A percentile compares a stretch with the other conserved stretches of the same genome.
Evolutionary conservation across 2,888 invertebrate genomes (phyloP).

Genomic region (Lydus trimaculatus): DNA sequence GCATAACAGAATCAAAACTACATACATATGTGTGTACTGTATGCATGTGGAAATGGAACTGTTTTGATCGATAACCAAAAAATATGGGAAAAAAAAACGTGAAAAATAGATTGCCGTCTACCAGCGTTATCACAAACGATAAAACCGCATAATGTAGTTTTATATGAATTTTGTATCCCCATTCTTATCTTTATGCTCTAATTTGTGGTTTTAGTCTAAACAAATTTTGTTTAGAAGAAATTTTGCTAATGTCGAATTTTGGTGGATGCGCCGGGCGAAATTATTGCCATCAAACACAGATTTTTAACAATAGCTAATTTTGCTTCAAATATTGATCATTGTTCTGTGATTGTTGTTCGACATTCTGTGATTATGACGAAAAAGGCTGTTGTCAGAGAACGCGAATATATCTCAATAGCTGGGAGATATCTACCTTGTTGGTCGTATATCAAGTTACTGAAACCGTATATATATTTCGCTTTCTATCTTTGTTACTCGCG

Average conservation of each 20-base stretch:
- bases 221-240: too few relatives aligned
- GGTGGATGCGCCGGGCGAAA: not conserved
- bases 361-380: too few relatives aligned
- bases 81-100: not conserved
- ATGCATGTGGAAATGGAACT: not conserved
- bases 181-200: not conserved
- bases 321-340: too few relatives aligned
- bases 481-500: not conserved
- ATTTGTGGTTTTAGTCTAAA: too few relatives aligned
- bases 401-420: conserved; percentile 28
- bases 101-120: too few relatives aligned
- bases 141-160: not conserved
- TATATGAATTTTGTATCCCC: not conserved
- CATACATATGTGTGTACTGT: too few relatives aligned
- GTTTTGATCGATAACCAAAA: not conserved
- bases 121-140: too few relatives aligned
- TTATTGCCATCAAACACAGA: not conserved
- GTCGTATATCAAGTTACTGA: conserved; percentile 22
- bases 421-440: conserved; percentile 23
- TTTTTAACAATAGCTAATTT: too few relatives aligned
- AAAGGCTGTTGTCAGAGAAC: not conserved
- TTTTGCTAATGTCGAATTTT: too few relatives aligned
- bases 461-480: conserved; percentile 14
- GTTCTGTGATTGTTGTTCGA: too few relatives aligned
- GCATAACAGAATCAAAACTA: conserved; percentile 2